Percentiles rank a stretch among this genome's conserved stretches.
These are phyloP conservation scores for Microdon myrmicae DNA, from an alignment of 2,888 invertebrate genomes.

Conservation along the genomic window DNA sequence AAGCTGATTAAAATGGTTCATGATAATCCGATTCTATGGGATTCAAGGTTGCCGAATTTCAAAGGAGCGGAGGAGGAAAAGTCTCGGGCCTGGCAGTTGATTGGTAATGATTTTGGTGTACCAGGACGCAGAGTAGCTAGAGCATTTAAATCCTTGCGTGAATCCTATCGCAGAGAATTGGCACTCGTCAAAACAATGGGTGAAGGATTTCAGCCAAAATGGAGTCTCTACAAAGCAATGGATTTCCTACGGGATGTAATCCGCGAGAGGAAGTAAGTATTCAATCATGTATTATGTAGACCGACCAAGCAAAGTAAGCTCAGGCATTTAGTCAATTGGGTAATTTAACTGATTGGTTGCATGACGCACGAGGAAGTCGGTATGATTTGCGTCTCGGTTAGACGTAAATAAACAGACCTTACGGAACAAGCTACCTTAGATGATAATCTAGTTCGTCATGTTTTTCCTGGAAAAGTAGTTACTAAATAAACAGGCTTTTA, in stretches of 20 bases:
- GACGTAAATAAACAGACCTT: too few species aligned
- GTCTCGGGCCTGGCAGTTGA: constrained; percentile 64
- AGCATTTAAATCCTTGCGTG: constrained; percentile 63
- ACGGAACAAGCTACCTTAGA: too few species aligned
- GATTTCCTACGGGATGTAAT: constrained; percentile 64
- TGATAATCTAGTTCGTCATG: too few species aligned
- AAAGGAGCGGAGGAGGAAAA: constrained; percentile 65
- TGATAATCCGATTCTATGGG: constrained; percentile 64
- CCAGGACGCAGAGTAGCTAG: constrained; percentile 64
- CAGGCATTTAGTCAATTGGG: too few species aligned
- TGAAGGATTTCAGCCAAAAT: constrained; percentile 64
- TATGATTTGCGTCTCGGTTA: too few species aligned
- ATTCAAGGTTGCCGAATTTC: constrained; percentile 63
- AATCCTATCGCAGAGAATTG: constrained; percentile 64
- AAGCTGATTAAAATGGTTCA: constrained; percentile 66
- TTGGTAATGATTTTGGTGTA: constrained; percentile 64
- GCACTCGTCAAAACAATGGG: constrained; percentile 65
- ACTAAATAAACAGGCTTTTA: too few species aligned
- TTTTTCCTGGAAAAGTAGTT: too few species aligned
- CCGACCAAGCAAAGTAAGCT: too few species aligned
- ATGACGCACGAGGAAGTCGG: too few species aligned
- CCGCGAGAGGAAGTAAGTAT: constrained; percentile 63
- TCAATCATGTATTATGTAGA: not conserved
- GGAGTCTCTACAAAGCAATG: constrained; percentile 64
- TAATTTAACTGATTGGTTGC: too few species aligned